phyloP scores from a whole-genome alignment of 2,113 vertebrate genomes.

The Catagonus wagneri region DNA sequence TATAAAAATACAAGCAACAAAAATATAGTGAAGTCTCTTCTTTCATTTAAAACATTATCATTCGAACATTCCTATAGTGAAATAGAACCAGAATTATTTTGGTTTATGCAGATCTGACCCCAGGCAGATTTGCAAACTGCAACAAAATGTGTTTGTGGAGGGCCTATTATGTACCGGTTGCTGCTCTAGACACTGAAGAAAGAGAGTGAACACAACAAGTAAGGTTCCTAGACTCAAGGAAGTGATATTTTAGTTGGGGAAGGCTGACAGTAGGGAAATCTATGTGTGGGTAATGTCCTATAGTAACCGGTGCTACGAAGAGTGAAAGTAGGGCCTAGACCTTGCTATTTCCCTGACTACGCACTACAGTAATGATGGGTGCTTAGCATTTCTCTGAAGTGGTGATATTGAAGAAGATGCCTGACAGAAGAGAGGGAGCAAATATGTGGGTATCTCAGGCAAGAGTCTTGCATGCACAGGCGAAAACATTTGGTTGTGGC shows the following conservation, averaged over 20 bases:
- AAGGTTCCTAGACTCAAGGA: neutral
- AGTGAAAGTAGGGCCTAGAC: neutral
- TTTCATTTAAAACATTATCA: neutral
- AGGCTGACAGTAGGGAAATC: neutral
- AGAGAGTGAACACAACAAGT: neutral
- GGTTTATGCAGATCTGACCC: neutral
- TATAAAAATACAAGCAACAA: neutral
- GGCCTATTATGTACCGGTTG: neutral
- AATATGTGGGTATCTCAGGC: too few relatives aligned
- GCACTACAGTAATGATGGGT: accelerated
- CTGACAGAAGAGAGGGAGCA: neutral
- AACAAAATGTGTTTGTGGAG: neutral
- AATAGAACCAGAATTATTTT: neutral
- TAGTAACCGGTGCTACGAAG: neutral
- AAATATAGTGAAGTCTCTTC: neutral
- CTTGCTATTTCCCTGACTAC: neutral
- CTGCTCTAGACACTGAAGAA: neutral
- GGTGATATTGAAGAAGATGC: neutral
- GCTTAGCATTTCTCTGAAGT: neutral
- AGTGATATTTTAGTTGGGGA: too few relatives aligned
- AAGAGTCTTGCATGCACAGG: neutral
- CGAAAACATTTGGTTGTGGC: neutral
- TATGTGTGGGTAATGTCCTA: neutral
- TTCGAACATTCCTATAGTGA: neutral
- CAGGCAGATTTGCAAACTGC: neutral